Evolutionary conservation across 2,888 invertebrate species (phyloP), one percentile per base, ranked within the genome.

Genomic region (Cataglyphis livida): DNA sequence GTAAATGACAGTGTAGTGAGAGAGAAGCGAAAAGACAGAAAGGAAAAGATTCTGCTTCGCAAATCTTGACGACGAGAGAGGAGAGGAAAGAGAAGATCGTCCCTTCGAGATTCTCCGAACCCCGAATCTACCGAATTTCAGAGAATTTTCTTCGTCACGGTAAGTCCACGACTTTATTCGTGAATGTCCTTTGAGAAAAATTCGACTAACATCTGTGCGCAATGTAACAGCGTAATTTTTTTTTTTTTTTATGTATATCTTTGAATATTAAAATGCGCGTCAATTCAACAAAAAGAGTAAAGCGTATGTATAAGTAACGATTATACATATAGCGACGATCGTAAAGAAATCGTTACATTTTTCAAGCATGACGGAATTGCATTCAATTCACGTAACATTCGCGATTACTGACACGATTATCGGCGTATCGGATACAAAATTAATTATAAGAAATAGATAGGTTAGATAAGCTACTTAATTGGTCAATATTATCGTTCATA

Each of bases 261-360:
- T 5, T 10, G 10, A 18, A 7, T 41, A 1, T 66, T 44, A 15
- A 68, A 78, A 59, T 10, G n/a, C 32, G 21, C 68, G 59, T 41
- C 10, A 10, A 18, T 66, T 54, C 28, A 10, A 32, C 38, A 28
- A 10, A 48, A 64, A 41, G 35, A 54, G 66, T 57, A 66, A 41
- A 66, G 28, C 59, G 54, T 41, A 41, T 41, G 32, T 21, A 48
- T 78, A 61, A 78, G 21, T 44, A 78, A 57, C 6, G 76, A 78
- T 41, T 25, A 7, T 10, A 21, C 32, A 10, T 44, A 44, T 44
- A 44, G 12, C 12, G n/a, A 25, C 6, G 44, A 35, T 44, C 21
- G 70, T 79, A 79, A 79, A 79, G 59, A 61, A 79, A 48, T 21
- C 18, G 44, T 25, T 12, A n/a, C 12, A 54, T 54, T 65, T 64